These are phyloP conservation scores for Acanthurus lineatus DNA, from an alignment of 2,797 vertebrate species.

Conservation along the genomic window DNA sequence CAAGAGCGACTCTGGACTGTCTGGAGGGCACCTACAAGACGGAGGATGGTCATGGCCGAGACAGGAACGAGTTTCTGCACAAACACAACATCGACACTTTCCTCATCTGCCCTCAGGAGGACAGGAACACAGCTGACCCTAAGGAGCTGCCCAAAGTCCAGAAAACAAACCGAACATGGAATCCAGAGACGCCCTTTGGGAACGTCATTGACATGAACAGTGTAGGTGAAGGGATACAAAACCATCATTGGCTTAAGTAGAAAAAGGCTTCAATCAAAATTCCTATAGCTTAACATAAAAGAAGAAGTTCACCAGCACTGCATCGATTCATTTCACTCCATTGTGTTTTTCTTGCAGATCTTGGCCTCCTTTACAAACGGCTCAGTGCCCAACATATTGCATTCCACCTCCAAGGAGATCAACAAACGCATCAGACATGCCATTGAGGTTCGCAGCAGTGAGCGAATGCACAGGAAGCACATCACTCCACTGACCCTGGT, in stretches of 20 bases:
- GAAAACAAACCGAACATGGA: conserved; percentile 84
- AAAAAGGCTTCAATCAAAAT: neutral
- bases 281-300: neutral
- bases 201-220: conserved; percentile 92
- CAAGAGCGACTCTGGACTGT: conserved; percentile 83
- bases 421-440: conserved; percentile 86
- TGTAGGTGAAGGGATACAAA: conserved; percentile 83
- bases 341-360: conserved; percentile 71
- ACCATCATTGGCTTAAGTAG: neutral
- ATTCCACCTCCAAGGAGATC: conserved; percentile 81
- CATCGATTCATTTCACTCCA: neutral
- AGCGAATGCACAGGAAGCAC: conserved; percentile 84
- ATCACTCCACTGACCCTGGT: conserved; percentile 81
- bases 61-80: conserved; percentile 94
- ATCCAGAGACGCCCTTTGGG: conserved; percentile 89
- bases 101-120: conserved; percentile 92
- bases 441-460: conserved; percentile 85
- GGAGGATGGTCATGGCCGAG: conserved; percentile 93
- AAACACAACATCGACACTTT: conserved; percentile 98
- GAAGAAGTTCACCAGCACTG: neutral
- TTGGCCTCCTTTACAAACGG: conserved; percentile 85
- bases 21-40: conserved; percentile 82
- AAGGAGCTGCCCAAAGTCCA: conserved; percentile 80
- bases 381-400: conserved; percentile 73
- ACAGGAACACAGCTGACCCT: conserved; percentile 77